Evolutionary conservation across 2,797 vertebrate genomes (phyloP), one percentile per base, ranked within the genome.

Genomic region (Tadarida brasiliensis): DNA sequence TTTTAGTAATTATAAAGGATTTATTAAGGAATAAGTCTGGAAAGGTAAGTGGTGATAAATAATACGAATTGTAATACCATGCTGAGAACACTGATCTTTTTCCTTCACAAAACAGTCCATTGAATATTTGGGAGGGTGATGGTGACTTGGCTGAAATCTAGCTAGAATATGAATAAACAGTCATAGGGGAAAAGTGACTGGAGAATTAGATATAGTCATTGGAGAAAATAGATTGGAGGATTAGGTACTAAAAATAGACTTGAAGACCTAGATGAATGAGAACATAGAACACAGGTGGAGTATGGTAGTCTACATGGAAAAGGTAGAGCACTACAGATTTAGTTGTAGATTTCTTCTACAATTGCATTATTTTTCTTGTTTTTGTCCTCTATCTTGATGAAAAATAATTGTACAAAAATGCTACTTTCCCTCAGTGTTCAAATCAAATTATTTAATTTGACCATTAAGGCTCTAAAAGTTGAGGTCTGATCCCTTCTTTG

Each of bases 321-420:
- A 44, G 70, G 35, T 51, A 47, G n/a, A 44, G 30, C 9, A n/a
- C 0, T 26, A 8, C 33, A 16, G 14, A 77, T 73, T 56, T 24
- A 7, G 17, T 54, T 33, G 11, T 51, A 28, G 24, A 1, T 93
- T 94, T 93, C n/a, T 61, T 54, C 56, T 77, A 89, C 4, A 70
- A 35, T 17, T 35, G 57, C 30, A 49, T 28, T 54, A n/a, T 51
- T 81, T 78, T 80, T 59, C 30, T 78, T 30, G 2, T 17, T 90
- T 94, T 68, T 84, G 7, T 94, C 70, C 89, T 68, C 49, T 76
- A 10, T 57, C 28, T 89, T 71, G 35, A 65, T 80, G 49, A 80
- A 88, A 95, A 70, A 78, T 28, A 28, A 89, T 54, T 54, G 11
- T 15, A 39, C 30, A 51, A 28, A 80, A 67, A 65, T 56, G 61